Evolutionary conservation across 2,888 invertebrate genomes (phyloP).

Genomic region (Pyrrhia umbra): DNA sequence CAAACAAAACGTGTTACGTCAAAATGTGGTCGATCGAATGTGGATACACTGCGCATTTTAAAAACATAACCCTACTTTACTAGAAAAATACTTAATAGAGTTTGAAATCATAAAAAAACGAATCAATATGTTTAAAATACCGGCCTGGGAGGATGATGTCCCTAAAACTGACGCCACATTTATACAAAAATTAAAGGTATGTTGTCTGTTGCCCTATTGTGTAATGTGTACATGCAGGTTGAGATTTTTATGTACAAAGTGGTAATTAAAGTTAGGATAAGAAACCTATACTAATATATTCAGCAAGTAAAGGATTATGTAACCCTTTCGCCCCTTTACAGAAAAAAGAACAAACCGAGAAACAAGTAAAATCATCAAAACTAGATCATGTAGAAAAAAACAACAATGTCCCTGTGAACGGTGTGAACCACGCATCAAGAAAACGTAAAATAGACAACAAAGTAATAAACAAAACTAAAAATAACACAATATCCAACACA

Average conservation of each 20-base stretch:
- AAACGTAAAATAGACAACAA: slow-evolving; percentile 51
- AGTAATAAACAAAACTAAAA: slow-evolving; percentile 36
- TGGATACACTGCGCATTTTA: neutral
- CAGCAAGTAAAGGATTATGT: neutral
- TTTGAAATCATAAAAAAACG: neutral
- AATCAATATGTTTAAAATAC: slow-evolving; percentile 75
- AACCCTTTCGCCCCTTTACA: neutral
- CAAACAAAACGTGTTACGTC: slow-evolving; percentile 1
- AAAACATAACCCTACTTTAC: slow-evolving; percentile 39
- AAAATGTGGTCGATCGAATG: slow-evolving; percentile 4
- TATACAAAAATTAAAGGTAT: slow-evolving; percentile 65
- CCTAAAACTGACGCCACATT: slow-evolving; percentile 66
- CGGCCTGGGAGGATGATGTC: slow-evolving; percentile 77
- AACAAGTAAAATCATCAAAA: slow-evolving; percentile 14
- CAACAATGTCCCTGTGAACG: slow-evolving; percentile 35
- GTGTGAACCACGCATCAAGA: slow-evolving; percentile 17
- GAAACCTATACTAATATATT: neutral
- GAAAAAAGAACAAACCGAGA: neutral
- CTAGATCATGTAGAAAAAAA: slow-evolving; percentile 43
- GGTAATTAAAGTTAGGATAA: too few species aligned
- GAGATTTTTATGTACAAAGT: neutral
- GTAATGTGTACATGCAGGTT: neutral
- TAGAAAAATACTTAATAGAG: neutral
- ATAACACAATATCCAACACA: slow-evolving; percentile 47
- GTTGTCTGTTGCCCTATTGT: neutral